Evolutionary conservation across 2,113 vertebrate species (phyloP), one percentile per base, ranked within the genome.

Genomic region (Cavia aperea): DNA sequence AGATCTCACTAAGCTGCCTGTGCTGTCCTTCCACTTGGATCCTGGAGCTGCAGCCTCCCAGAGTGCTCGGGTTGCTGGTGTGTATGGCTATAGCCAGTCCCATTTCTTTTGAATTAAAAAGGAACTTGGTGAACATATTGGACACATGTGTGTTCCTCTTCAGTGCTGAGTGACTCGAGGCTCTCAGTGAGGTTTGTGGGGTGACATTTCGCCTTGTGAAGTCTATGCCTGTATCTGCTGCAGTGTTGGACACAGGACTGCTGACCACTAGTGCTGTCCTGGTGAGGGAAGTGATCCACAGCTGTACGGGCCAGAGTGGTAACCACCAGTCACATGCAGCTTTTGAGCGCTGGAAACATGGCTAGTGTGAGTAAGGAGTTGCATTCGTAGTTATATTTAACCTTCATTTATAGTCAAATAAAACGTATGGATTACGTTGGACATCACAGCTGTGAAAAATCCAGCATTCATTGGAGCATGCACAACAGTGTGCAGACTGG

Each of bases 401-500:
- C 87, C 66, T 68, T 31, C 56, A 19, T 70, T 94, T 70, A 60
- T 68, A 84, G 4, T 7, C 60, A 29, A 65, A 5, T 15, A 31
- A 49, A 51, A 24, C 24, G 65, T 82, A 78, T 14, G 7, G 46
- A 4, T 56, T 14, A 8, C 36, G 4, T 1, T 72, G 63, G 23
- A 26, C 8, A 18, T 11, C 11, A 4, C 10, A 39, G 39, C 21
- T 39, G 33, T 36, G 9, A 43, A 21, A 68, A 73, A 14, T 36
- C 23, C 14, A 24, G 19, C 18, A 12, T 8, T 16, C 16, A 10
- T 24, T 26, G 43, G 81, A 33, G 51, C 18, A 5, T 19, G 5
- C 1, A n/a, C 2, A 8, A 51, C 36, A 21, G 0, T n/a, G 4
- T 54, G 56, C 5, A 16, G 54, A n/a, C 7, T 24, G 43, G 29